Percentiles rank a stretch among this genome's conserved stretches.
Conservation (phyloP, 2,888 invertebrate species). For the Scaeva pyrastri region DNA sequence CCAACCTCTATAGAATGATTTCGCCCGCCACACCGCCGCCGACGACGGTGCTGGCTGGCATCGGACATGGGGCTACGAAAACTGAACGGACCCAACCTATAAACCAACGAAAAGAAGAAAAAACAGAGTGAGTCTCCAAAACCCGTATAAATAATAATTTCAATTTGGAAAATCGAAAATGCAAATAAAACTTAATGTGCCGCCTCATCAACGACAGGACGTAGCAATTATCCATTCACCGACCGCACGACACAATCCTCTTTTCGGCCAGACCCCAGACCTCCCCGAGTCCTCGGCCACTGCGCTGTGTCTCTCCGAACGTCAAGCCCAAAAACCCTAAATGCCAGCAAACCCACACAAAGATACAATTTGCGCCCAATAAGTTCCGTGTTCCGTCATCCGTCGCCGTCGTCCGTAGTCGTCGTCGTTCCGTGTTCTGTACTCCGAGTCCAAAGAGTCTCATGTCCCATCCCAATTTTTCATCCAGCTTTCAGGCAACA, state of each 20-base stretch:
- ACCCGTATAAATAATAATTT: slow-evolving; percentile 75
- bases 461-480: not conserved
- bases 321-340: slow-evolving; percentile 11
- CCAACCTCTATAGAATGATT: not conserved
- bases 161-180: slow-evolving; percentile 76
- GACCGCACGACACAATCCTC: slow-evolving; percentile 68
- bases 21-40: not conserved
- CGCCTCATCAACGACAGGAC: slow-evolving; percentile 76
- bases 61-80: not conserved
- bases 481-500: not conserved
- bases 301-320: not conserved
- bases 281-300: slow-evolving; percentile 13
- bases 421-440: not conserved
- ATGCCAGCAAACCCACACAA: slow-evolving; percentile 18
- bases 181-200: slow-evolving; percentile 76
- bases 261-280: slow-evolving; percentile 36
- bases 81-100: slow-evolving; percentile 36
- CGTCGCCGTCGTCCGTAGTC: not conserved
- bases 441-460: not conserved
- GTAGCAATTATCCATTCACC: slow-evolving; percentile 75
- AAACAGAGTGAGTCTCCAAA: slow-evolving; percentile 54
- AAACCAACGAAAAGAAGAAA: slow-evolving; percentile 23
- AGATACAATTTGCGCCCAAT: not conserved
- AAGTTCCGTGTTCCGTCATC: not conserved
- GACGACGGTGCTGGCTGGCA: too few relatives aligned